Conservation (phyloP, 2,113 vertebrate species). For the Upupa epops region DNA sequence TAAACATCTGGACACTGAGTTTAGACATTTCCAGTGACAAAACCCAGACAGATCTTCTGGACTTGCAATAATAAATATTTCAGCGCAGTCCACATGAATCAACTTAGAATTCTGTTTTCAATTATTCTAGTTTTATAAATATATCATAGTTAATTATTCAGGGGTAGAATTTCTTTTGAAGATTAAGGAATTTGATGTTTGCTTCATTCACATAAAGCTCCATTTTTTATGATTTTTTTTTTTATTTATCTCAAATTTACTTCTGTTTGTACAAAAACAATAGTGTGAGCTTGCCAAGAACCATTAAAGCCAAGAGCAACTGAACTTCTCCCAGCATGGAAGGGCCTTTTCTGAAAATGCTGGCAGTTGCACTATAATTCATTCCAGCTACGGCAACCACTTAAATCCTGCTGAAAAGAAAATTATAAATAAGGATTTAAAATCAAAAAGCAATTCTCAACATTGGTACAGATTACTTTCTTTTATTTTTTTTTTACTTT, state of each 20-base stretch:
- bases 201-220: conserved; percentile 77
- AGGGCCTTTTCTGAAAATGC: conserved; percentile 55
- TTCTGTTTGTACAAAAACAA: conserved; percentile 79
- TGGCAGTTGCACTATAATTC: neutral
- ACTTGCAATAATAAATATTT: conserved; percentile 96
- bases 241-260: conserved; percentile 79
- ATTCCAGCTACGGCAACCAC: neutral
- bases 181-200: conserved; percentile 81
- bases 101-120: conserved; percentile 91
- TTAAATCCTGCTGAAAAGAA: conserved; percentile 2
- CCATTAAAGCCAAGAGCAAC: conserved; percentile 72
- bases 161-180: conserved; percentile 85
- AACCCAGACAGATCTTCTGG: conserved; percentile 87
- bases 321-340: conserved; percentile 52
- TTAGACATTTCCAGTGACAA: conserved; percentile 89
- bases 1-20: conserved; percentile 88
- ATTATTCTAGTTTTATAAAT: conserved; percentile 93
- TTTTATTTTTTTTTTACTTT: neutral
- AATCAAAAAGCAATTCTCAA: neutral
- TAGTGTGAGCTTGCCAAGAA: conserved; percentile 72
- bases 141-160: conserved; percentile 92
- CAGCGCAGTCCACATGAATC: conserved; percentile 85
- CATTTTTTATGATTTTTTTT: conserved; percentile 70
- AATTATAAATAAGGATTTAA: neutral
- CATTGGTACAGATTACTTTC: neutral